Percentiles rank a stretch among this genome's conserved stretches.
These are phyloP conservation scores for Oostethus manadensis DNA, from an alignment of 2,113 vertebrate genomes.

Conservation along the genomic window DNA sequence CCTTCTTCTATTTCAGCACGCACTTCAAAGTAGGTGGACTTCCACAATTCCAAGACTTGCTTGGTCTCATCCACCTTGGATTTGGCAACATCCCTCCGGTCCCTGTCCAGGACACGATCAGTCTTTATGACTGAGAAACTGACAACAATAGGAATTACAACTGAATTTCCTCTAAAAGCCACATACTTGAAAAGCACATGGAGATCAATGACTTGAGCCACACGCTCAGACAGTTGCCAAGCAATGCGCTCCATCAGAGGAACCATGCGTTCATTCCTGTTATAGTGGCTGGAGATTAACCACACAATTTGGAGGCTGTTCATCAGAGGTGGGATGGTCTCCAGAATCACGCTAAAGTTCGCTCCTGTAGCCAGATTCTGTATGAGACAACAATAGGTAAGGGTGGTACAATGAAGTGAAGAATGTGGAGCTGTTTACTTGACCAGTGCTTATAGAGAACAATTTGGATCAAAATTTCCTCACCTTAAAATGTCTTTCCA, in stretches of 20 bases:
- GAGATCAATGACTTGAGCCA: constrained; percentile 72
- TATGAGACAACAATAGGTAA: background rate
- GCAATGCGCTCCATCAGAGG: constrained; percentile 86
- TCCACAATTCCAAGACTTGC: constrained; percentile 80
- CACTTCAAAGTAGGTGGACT: constrained; percentile 78
- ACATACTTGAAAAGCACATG: constrained; percentile 77
- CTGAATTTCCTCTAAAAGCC: background rate
- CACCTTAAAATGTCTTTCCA: constrained; percentile 87
- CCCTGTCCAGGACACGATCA: constrained; percentile 61
- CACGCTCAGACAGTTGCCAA: constrained; percentile 83
- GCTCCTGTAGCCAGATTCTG: constrained; percentile 71
- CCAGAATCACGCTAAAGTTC: constrained; percentile 70
- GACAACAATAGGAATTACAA: background rate
- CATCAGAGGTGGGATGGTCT: constrained; percentile 84
- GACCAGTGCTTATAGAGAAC: background rate
- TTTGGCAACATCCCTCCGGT: constrained; percentile 72
- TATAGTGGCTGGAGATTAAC: constrained; percentile 82
- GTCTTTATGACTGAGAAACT: background rate
- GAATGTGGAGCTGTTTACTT: too few relatives aligned
- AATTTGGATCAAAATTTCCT: background rate
- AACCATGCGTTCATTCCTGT: constrained; percentile 83
- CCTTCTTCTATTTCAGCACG: constrained; percentile 83
- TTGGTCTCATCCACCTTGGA: constrained; percentile 74
- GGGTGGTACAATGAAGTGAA: background rate
- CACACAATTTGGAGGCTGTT: constrained; percentile 81